These are phyloP conservation scores for Selenia dentaria DNA, from an alignment of 2,888 invertebrate genomes.

Conservation along the genomic window DNA sequence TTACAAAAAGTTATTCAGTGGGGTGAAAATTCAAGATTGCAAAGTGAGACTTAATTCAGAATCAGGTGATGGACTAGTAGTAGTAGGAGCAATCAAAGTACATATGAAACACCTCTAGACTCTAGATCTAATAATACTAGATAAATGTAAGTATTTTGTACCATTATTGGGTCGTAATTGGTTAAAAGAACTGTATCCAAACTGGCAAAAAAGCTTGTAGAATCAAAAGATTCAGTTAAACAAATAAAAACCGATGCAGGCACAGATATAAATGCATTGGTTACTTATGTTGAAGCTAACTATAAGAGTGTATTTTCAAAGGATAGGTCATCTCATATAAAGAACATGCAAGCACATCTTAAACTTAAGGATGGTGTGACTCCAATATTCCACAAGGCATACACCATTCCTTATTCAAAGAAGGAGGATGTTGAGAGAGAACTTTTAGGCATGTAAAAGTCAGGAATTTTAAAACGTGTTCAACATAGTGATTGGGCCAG, in stretches of 20 bases:
- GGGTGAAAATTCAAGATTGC: too few species aligned
- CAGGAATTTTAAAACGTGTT: not conserved
- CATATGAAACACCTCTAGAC: not conserved
- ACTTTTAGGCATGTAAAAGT: not conserved
- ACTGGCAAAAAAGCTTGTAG: not conserved
- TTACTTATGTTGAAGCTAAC: not conserved
- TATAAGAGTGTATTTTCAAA: not conserved
- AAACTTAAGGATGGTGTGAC: not conserved
- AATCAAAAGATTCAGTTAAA: not conserved
- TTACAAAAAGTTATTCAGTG: too few species aligned
- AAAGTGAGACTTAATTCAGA: not conserved
- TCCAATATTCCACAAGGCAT: not conserved
- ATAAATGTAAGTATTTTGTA: not conserved
- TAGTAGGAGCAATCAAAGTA: not conserved
- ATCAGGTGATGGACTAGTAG: not conserved
- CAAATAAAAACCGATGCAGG: not conserved
- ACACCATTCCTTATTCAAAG: not conserved
- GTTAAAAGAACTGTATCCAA: not conserved
- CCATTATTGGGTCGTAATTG: not conserved
- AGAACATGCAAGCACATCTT: conserved; percentile 3
- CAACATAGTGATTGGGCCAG: conserved; percentile 10
- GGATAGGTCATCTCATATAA: not conserved
- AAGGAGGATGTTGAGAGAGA: not conserved
- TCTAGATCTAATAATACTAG: not conserved
- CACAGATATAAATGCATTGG: not conserved